Evolutionary conservation across 2,888 invertebrate species (phyloP).

Genomic region (Thyatira batis): DNA sequence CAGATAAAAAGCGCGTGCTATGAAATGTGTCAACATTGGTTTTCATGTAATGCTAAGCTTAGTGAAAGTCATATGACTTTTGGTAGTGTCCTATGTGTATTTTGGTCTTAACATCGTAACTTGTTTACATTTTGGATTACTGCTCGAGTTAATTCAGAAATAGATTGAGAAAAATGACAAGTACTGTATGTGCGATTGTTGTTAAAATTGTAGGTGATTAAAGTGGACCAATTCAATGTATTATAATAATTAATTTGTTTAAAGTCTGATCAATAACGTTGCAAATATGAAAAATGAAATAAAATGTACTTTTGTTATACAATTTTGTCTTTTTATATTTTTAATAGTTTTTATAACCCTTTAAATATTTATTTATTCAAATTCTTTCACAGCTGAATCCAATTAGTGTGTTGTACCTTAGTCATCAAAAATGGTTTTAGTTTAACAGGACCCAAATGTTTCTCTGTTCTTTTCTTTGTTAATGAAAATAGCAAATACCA

Average conservation of each 20-base stretch:
- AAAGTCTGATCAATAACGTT: background rate
- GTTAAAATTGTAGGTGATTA: background rate
- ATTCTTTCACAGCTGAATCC: too few species aligned
- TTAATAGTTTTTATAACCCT: too few species aligned
- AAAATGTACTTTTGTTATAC: background rate
- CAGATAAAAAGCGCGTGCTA: background rate
- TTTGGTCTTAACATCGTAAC: background rate
- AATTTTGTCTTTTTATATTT: background rate
- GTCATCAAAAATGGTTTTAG: too few species aligned
- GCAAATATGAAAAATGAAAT: background rate
- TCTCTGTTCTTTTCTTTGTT: too few species aligned
- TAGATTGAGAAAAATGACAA: too few species aligned
- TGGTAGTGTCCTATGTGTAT: background rate
- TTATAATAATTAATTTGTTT: background rate
- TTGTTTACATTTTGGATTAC: background rate
- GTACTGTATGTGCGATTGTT: background rate
- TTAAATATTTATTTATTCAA: too few species aligned
- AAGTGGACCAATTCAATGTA: background rate
- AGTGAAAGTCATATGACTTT: background rate
- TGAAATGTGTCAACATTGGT: background rate
- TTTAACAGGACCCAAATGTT: too few species aligned
- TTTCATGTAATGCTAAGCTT: background rate
- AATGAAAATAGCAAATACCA: too few species aligned
- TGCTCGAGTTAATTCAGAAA: background rate
- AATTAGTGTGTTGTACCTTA: too few species aligned